A percentile compares a stretch with the other conserved stretches of the same genome.
Conservation (phyloP, 2,888 invertebrate genomes). For the Folsomia manolachei region DNA sequence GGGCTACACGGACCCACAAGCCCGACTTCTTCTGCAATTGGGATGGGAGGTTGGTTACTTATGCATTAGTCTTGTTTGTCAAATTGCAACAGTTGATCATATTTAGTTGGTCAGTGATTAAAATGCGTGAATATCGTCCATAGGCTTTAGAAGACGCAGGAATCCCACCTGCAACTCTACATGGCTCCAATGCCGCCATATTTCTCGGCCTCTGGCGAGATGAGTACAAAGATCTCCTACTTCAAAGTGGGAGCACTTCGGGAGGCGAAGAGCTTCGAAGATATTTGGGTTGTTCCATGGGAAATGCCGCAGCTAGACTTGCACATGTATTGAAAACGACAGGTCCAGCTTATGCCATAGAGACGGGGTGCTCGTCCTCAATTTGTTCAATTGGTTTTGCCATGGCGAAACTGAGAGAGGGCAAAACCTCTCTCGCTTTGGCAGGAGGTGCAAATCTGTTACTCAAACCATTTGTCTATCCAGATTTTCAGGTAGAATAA, state of each 20-base stretch:
- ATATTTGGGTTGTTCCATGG: slow-evolving; percentile 7
- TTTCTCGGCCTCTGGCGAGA: slow-evolving; percentile 52
- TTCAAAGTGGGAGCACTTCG: neutral
- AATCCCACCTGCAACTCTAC: slow-evolving; percentile 54
- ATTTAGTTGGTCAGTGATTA: no score
- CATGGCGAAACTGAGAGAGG: slow-evolving; percentile 10
- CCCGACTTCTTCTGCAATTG: neutral
- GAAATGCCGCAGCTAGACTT: neutral
- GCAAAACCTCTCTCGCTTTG: slow-evolving; percentile 13
- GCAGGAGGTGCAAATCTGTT: slow-evolving; percentile 27
- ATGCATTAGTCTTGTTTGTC: no score
- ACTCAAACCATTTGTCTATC: slow-evolving; percentile 12
- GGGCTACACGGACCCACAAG: neutral
- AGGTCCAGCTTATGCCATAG: slow-evolving; percentile 3
- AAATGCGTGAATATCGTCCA: no score
- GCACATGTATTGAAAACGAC: neutral
- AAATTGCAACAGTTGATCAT: no score
- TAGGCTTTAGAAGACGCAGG: slow-evolving; percentile 83
- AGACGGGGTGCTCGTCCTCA: slow-evolving; percentile 27
- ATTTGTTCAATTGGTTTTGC: slow-evolving; percentile 21
- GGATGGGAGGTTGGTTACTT: neutral
- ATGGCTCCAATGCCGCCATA: slow-evolving; percentile 56
- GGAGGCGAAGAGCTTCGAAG: neutral
- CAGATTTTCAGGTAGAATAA: neutral
- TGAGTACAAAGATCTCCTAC: neutral